Evolutionary conservation across 2,888 invertebrate species (phyloP).

Genomic region (Ectropis crepuscularia): DNA sequence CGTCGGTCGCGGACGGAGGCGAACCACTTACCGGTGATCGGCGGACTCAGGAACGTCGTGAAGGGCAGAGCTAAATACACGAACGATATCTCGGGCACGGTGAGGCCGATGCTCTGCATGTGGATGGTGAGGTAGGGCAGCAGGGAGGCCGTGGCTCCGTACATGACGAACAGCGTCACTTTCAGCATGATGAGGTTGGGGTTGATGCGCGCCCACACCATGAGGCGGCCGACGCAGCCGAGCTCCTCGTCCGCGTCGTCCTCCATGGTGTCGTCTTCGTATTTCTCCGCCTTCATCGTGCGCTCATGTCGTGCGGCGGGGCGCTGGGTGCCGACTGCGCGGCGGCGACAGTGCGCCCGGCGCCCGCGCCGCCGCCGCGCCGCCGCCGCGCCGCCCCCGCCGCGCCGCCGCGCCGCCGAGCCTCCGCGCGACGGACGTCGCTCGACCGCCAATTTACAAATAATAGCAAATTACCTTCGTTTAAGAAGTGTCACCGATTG

Average conservation of each 20-base stretch:
- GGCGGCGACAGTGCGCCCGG: conserved; percentile 66
- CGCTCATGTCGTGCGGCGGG: conserved; percentile 68
- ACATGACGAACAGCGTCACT: conserved; percentile 92
- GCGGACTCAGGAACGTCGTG: conserved; percentile 93
- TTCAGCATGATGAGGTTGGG: conserved; percentile 92
- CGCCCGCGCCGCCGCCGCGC: too few relatives aligned
- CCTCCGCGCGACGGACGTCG: conserved; percentile 66
- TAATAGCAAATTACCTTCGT: conserved; percentile 84
- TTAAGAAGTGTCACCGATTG: conserved; percentile 83
- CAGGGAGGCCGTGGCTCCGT: conserved; percentile 93
- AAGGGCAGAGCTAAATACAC: conserved; percentile 94
- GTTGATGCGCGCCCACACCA: conserved; percentile 86
- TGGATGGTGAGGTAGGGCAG: conserved; percentile 95
- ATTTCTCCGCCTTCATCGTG: conserved; percentile 70
- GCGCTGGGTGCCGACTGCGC: conserved; percentile 80
- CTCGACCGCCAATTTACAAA: conserved; percentile 82
- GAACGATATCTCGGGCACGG: conserved; percentile 93
- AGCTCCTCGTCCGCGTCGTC: conserved; percentile 69
- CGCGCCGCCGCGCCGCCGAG: too few relatives aligned
- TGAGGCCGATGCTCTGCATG: conserved; percentile 95
- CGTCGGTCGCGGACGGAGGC: conserved; percentile 1
- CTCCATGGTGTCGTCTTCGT: conserved; percentile 79
- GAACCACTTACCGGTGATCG: conserved; percentile 88
- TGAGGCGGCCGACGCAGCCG: conserved; percentile 74
- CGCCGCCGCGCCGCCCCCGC: too few relatives aligned